Evolutionary conservation across 2,797 vertebrate species (phyloP).

Genomic region (Rhabdomys pumilio): DNA sequence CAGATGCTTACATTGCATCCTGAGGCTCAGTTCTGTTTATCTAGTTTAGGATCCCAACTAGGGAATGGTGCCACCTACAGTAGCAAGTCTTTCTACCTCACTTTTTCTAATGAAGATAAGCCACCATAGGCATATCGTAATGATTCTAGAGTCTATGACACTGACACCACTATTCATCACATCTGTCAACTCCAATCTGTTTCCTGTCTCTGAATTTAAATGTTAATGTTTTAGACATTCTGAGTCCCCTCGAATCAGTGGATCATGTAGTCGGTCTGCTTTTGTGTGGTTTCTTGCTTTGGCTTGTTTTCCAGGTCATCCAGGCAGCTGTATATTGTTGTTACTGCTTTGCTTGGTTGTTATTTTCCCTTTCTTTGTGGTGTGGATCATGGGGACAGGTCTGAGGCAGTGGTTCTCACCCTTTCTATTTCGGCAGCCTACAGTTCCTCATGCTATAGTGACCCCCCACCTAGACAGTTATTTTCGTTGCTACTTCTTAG

Average conservation of each 20-base stretch:
- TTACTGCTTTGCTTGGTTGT: background rate
- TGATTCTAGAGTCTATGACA: background rate
- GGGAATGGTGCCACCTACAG: background rate
- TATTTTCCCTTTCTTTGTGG: background rate
- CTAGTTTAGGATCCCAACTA: background rate
- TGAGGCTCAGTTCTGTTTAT: background rate
- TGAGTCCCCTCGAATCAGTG: background rate
- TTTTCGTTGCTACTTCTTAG: background rate
- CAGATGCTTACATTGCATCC: background rate
- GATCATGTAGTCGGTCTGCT: background rate
- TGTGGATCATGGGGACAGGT: background rate
- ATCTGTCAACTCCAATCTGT: background rate
- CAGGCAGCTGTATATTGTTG: background rate
- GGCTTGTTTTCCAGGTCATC: conserved; percentile 14
- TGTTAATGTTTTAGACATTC: background rate
- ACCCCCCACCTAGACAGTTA: background rate
- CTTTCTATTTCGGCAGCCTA: background rate
- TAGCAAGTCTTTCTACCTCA: background rate
- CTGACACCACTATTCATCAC: background rate
- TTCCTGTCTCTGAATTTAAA: conserved; percentile 29
- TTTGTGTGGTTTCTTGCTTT: conserved; percentile 1
- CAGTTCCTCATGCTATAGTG: background rate
- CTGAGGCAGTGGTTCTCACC: background rate
- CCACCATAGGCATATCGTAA: background rate
- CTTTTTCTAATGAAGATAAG: background rate